Percentiles rank a stretch among this genome's conserved stretches.
Evolutionary conservation across 2,113 vertebrate genomes (phyloP).

Genomic region (Heterocephalus glaber): DNA sequence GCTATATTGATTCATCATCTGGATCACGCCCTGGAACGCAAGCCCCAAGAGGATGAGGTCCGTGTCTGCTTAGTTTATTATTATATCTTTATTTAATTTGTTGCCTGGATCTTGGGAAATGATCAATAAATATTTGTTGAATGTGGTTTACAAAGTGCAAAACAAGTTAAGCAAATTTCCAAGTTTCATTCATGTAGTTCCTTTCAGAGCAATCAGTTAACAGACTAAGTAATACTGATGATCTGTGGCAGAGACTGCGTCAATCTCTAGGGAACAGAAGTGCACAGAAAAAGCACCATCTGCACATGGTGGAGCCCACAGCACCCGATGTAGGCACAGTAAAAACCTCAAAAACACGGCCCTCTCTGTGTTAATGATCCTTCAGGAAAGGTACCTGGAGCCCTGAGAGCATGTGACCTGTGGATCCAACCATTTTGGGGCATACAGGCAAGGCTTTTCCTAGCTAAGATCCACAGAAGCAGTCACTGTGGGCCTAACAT

Average conservation of each 20-base stretch:
- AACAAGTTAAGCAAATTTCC: background rate
- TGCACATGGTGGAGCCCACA: background rate
- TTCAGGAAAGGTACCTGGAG: background rate
- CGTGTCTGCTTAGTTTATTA: background rate
- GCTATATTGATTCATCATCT: background rate
- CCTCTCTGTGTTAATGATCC: background rate
- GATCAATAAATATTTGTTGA: background rate
- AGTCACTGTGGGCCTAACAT: background rate
- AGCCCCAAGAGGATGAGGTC: fast-evolving
- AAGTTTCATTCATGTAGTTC: background rate
- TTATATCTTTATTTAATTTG: background rate
- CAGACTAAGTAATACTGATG: background rate
- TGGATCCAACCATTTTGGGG: background rate
- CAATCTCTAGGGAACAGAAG: background rate
- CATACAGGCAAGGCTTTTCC: background rate
- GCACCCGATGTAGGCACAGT: background rate
- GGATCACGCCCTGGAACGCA: background rate
- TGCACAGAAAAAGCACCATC: background rate
- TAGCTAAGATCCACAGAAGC: background rate
- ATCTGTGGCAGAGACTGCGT: background rate
- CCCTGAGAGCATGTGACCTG: fast-evolving
- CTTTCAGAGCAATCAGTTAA: background rate
- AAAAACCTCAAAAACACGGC: background rate
- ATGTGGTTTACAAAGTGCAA: background rate
- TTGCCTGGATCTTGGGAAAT: background rate